Base-by-base conservation (phyloP, 2,797 vertebrate genomes). In the Gadopsis marmoratus region DNA sequence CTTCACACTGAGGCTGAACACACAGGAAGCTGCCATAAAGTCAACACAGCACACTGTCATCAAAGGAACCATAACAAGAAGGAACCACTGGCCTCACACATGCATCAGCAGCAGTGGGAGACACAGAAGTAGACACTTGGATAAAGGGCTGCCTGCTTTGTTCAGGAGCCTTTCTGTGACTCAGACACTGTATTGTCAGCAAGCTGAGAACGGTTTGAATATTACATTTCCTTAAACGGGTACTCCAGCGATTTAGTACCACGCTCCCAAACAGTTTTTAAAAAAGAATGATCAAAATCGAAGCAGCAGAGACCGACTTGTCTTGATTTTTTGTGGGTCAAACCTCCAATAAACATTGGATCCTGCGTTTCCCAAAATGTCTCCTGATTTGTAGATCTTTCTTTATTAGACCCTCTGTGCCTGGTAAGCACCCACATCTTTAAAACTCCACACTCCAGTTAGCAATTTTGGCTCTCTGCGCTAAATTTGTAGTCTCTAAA, bases 1-100 rank as follows among this genome's bases (percentile, higher is more conserved):
- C 70, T 87, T 88, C 79, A 88, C 78, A 23, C 74, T 23, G 76
- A 65, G 76, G 33, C 72, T 65, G 73, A 71, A 41, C 82, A 74
- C 89, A 87, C 85, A 82, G 87, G 87, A 91, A 78, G 86, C 88
- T 61, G 70, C 70, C 54, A 9, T 59, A 68, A 70, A 55, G 74
- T 91, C 82, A 84, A 82, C 81, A 87, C 50, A n/a, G 67, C 72
- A 50, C 39, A 9, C 74, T 78, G 74, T 69, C 79, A 71, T 86
- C 83, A 86, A 84, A 83, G 65, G 71, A 84, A 23, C 51, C 71
- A 41, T 76, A 74, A 78, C 81, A 78, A 79, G 82, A n/a, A 39
- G 63, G 68, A 86, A 69, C 17, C 37, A 5, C n/a, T 11, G 54
- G 60, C 39, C 60, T 76, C 56, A 37, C 39, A 59, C 66, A 11